phyloP scores from a whole-genome alignment of 1,140 invertebrate species.

The Cyclargus thomasi region DNA sequence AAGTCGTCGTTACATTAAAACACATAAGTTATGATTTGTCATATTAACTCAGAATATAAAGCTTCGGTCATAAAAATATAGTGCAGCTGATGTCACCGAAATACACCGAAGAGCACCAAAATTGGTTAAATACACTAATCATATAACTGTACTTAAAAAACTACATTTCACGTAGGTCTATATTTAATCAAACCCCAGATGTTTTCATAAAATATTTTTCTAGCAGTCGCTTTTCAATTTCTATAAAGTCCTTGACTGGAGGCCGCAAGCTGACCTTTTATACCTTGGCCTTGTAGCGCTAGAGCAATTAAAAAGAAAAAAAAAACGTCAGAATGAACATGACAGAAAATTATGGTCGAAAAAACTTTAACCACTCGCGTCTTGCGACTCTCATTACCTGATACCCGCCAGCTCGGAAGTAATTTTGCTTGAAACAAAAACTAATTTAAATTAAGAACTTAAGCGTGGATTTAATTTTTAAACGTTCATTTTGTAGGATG shows the following conservation, averaged over 20 bases:
- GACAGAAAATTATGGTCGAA: neutral
- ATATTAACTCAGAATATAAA: too few relatives aligned
- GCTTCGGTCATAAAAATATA: too few relatives aligned
- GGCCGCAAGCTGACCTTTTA: neutral
- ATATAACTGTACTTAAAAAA: neutral
- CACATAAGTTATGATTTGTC: too few relatives aligned
- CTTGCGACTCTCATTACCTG: neutral
- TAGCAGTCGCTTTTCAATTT: neutral
- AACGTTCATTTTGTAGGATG: neutral
- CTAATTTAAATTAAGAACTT: neutral
- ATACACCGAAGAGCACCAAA: too few relatives aligned
- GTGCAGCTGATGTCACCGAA: too few relatives aligned
- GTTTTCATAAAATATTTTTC: neutral
- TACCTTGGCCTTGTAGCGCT: neutral
- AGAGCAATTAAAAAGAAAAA: neutral
- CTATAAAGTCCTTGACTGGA: neutral
- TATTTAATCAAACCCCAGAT: neutral
- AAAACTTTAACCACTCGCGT: neutral
- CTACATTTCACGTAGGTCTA: neutral
- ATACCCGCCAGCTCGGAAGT: neutral
- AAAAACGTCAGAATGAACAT: neutral
- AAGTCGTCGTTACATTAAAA: too few relatives aligned
- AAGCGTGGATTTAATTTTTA: neutral
- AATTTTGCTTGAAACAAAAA: slow-evolving; percentile 3
- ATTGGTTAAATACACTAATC: neutral